Conservation (phyloP, 2,888 invertebrate genomes). For the Aporophyla lueneburgensis region DNA sequence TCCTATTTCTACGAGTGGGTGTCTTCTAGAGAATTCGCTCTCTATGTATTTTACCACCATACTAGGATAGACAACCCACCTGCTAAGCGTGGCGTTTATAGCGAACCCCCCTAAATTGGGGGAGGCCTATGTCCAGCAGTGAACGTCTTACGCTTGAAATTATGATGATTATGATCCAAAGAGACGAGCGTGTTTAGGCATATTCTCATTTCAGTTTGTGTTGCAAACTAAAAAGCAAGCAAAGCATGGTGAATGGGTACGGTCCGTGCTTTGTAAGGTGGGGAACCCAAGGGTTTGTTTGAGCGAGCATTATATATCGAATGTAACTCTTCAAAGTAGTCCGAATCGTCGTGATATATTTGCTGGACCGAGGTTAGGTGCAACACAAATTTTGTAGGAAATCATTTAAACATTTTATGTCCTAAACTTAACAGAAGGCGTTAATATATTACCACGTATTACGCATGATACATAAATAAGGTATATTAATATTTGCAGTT, state of each 20-base stretch:
- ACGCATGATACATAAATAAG: conserved; percentile 13
- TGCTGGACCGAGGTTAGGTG: too few species aligned
- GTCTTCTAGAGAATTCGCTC: too few species aligned
- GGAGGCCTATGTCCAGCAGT: too few species aligned
- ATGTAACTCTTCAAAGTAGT: neutral
- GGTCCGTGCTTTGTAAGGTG: neutral
- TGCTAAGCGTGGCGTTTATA: too few species aligned
- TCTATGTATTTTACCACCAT: too few species aligned
- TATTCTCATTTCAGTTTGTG: neutral
- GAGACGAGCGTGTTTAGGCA: too few species aligned
- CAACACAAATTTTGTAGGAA: neutral
- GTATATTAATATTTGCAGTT: conserved; percentile 40
- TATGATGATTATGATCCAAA: too few species aligned
- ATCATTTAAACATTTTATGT: neutral
- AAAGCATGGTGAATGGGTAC: neutral
- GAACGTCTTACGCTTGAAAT: too few species aligned
- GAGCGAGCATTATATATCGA: neutral
- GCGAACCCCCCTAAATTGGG: too few species aligned
- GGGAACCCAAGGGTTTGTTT: too few species aligned
- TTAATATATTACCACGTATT: neutral
- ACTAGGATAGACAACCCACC: too few species aligned
- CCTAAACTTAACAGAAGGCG: neutral
- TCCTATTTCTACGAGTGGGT: too few species aligned
- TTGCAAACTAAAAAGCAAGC: neutral
- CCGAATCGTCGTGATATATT: neutral